phyloP scores from a whole-genome alignment of 2,797 vertebrate genomes.

The Urocyon cinereoargenteus region DNA sequence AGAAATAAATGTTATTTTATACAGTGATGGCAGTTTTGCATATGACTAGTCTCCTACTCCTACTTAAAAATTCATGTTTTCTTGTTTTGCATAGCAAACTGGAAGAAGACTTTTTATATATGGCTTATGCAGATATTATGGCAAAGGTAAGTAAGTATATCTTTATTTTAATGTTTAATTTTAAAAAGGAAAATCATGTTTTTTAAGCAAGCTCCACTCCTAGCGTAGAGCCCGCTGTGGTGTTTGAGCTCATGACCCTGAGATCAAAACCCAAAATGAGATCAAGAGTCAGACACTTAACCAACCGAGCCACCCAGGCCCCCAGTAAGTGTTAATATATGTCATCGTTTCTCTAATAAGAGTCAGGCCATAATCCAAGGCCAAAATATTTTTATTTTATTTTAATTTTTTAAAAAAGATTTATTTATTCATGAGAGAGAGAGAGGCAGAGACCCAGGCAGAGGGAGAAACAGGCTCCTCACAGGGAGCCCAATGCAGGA shows the following conservation, averaged over 20 bases:
- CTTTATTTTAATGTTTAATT: conserved; percentile 8
- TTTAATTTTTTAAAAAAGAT: too few species aligned
- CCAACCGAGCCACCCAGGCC: not conserved
- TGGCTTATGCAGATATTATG: conserved; percentile 99
- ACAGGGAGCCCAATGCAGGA: too few species aligned
- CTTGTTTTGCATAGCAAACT: conserved; percentile 91
- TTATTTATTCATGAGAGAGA: too few species aligned
- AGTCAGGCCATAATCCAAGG: not conserved
- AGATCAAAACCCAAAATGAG: not conserved
- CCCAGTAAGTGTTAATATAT: not conserved
- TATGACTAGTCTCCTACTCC: not conserved
- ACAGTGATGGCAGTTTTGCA: not conserved
- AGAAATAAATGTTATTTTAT: not conserved
- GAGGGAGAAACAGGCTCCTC: too few species aligned
- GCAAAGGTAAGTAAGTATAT: conserved; percentile 92
- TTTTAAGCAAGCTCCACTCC: too few species aligned
- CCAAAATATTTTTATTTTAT: not conserved
- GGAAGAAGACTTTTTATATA: conserved; percentile 97
- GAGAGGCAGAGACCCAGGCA: too few species aligned
- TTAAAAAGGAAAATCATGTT: not conserved
- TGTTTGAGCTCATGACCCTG: not conserved
- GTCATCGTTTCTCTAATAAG: not conserved
- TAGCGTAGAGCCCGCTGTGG: too few species aligned
- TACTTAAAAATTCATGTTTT: not conserved
- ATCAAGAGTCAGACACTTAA: not conserved